phyloP scores from a whole-genome alignment of 2,797 vertebrate genomes.

The Numenius phaeopus region DNA sequence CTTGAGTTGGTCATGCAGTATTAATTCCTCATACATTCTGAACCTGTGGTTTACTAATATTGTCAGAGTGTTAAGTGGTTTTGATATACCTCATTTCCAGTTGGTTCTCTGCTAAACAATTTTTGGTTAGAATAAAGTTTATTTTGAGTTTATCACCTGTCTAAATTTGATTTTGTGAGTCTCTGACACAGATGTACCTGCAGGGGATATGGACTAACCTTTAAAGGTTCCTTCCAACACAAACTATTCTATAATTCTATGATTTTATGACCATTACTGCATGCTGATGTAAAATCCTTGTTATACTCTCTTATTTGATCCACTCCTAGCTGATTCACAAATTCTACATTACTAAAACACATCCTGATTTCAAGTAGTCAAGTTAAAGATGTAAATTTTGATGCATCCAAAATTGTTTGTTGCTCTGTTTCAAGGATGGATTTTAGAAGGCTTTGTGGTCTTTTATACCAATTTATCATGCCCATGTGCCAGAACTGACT shows the following conservation, averaged over 20 bases:
- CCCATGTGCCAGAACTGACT: neutral
- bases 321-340: neutral
- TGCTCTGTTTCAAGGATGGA: neutral
- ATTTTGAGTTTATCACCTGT: neutral
- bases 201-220: neutral
- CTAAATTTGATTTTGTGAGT: neutral
- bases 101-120: neutral
- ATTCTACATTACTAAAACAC: neutral
- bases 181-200: neutral
- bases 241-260: neutral
- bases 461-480: neutral
- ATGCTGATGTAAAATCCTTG: neutral
- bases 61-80: neutral
- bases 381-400: neutral
- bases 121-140: neutral
- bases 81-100: neutral
- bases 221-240: neutral
- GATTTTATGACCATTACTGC: neutral
- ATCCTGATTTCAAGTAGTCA: neutral
- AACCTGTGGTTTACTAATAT: neutral
- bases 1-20: neutral
- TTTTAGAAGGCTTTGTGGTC: neutral
- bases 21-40: neutral
- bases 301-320: neutral
- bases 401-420: neutral